Conservation (phyloP, 2,113 vertebrate genomes). For the Anoplopoma fimbria region DNA sequence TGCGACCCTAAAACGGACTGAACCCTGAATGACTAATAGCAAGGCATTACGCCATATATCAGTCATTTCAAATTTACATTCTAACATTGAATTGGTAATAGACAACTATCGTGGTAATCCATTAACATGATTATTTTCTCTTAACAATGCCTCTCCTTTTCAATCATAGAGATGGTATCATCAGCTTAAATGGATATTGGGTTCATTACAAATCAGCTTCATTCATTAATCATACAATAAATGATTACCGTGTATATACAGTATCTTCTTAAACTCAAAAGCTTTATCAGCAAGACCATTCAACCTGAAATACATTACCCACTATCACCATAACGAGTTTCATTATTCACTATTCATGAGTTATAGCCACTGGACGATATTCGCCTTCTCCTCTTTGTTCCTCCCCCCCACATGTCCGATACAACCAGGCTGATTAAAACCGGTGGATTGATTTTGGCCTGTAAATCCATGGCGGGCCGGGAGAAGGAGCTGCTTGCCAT, state of each 20-base stretch:
- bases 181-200: constrained; percentile 37
- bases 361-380: constrained; percentile 30
- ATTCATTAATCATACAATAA: constrained; percentile 29
- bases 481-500: constrained; percentile 65
- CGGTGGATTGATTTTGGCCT: constrained; percentile 78
- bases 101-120: not conserved
- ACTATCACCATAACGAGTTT: constrained; percentile 58
- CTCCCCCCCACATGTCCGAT: constrained; percentile 28
- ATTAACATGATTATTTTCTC: constrained; percentile 19
- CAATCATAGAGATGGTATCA: constrained; percentile 41
- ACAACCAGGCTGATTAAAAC: constrained; percentile 77
- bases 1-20: not conserved
- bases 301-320: constrained; percentile 61
- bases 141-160: constrained; percentile 28
- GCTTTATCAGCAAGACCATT: constrained; percentile 52
- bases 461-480: constrained; percentile 72
- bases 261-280: constrained; percentile 30
- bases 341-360: constrained; percentile 67
- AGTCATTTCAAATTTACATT: not conserved
- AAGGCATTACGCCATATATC: not conserved
- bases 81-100: not conserved
- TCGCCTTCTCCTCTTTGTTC: constrained; percentile 15
- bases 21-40: not conserved
- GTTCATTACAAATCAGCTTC: constrained; percentile 35
- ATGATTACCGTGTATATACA: constrained; percentile 8